Base-by-base conservation (phyloP, 2,113 vertebrate species). In the Eurystomus gularis region DNA sequence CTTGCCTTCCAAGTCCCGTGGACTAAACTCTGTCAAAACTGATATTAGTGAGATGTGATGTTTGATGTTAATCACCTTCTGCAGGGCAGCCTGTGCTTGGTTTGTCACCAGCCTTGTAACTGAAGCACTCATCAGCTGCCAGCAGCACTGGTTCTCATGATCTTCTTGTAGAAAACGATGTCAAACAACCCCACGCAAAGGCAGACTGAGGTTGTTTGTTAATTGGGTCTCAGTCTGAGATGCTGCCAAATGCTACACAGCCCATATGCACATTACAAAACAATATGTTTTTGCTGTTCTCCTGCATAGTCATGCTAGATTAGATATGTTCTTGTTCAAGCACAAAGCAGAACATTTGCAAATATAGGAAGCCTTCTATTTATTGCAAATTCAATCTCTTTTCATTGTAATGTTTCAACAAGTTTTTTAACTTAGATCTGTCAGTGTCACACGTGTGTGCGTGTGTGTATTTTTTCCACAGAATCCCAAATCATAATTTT, bases 401-500 rank as follows among this genome's bases (percentile, higher is more conserved):
- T 88, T 80, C 71, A 87, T 37, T 90, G 86, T 93, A 93, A 85
- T 76, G 48, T 91, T 97, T 94, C 95, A 97, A 75, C 62, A 88
- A 70, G 49, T 26, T 86, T 66, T 39, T 48, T 14, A 81, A 78
- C 60, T 77, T 76, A 77, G 92, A 94, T 91, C 81, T 95, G 48
- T 89, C 93, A 81, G 54, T 79, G 75, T 96, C 93, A 83, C 23
- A 72, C 29, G 9, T 79, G 62, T 92, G 60, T 49, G 15, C 81
- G 66, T 89, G 46, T 93, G 54, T 93, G 79, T 70, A 89, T 85
- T 94, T 93, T 93, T 94, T 94, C 48, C 80, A 93, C 75, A 88
- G 64, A 78, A 96, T 95, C 96, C 89, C 93, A 96, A 93, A 97
- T 95, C 83, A 78, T 93, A 90, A 96, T 87, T 97, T 94, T 97